These are phyloP conservation scores for Carcharodon carcharias DNA, from an alignment of 2,797 vertebrate genomes.

Conservation along the genomic window DNA sequence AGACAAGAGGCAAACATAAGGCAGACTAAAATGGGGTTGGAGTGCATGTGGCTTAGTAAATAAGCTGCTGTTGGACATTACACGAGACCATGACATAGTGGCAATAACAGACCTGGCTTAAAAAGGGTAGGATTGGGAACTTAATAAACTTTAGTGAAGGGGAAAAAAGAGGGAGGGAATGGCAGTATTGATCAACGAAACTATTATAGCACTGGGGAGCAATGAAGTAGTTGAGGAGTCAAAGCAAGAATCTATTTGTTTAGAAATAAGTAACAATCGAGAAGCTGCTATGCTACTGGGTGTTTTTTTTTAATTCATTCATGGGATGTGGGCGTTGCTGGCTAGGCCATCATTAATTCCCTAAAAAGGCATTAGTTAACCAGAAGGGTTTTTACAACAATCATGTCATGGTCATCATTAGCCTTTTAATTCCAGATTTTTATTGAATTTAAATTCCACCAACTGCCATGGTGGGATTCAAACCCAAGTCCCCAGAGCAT, in stretches of 20 bases:
- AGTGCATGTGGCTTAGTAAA: neutral
- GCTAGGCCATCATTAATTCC: no score
- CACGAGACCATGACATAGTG: neutral
- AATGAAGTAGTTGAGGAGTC: neutral
- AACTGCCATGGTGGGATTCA: no score
- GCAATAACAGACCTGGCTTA: neutral
- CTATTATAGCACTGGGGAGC: neutral
- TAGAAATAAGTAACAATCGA: neutral
- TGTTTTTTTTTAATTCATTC: no score
- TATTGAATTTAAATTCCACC: no score
- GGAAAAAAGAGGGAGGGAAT: neutral
- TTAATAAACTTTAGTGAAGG: neutral
- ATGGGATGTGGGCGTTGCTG: no score
- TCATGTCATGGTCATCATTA: no score
- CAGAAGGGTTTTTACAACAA: no score
- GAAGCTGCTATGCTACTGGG: neutral
- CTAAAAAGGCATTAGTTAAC: no score
- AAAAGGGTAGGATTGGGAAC: neutral
- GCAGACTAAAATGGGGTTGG: no score
- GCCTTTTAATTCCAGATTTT: no score
- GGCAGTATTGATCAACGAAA: neutral
- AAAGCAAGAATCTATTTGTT: neutral
- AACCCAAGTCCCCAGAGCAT: no score
- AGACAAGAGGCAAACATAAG: neutral
- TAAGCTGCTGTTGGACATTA: neutral